A percentile compares a stretch with the other conserved stretches of the same genome.
Conservation (phyloP, 2,113 vertebrate genomes). For the Typhlomys cinereus region DNA sequence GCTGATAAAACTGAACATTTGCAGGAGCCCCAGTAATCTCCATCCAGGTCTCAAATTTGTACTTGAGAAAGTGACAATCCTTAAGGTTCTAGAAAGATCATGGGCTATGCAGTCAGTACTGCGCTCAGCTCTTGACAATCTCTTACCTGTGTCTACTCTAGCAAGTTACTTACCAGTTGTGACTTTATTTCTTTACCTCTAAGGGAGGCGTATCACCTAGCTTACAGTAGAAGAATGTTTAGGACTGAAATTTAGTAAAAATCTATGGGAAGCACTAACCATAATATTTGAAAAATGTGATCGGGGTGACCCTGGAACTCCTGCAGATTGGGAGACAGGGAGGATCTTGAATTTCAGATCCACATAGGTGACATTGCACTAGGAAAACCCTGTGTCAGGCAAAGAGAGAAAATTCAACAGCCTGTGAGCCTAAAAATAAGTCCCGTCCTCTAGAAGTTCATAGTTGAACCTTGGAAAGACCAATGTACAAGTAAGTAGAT, state of each 20-base stretch:
- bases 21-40: neutral
- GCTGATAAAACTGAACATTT: neutral
- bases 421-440: neutral
- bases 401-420: neutral
- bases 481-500: neutral
- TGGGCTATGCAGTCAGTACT: neutral
- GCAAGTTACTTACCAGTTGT: neutral
- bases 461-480: neutral
- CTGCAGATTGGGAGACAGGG: neutral
- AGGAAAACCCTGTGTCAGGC: neutral
- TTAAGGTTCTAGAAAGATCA: neutral
- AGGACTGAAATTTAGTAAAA: conserved; percentile 6
- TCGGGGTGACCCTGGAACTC: neutral
- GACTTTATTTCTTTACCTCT: neutral
- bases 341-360: neutral
- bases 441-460: neutral
- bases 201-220: neutral
- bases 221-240: neutral
- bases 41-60: neutral
- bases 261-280: neutral
- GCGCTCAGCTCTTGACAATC: neutral
- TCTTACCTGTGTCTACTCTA: neutral
- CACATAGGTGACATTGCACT: neutral
- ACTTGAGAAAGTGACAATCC: conserved; percentile 3
- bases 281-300: neutral